Percentiles rank a stretch among this genome's conserved stretches.
Evolutionary conservation across 2,797 vertebrate species (phyloP).

Genomic region (Bovichtus variegatus): DNA sequence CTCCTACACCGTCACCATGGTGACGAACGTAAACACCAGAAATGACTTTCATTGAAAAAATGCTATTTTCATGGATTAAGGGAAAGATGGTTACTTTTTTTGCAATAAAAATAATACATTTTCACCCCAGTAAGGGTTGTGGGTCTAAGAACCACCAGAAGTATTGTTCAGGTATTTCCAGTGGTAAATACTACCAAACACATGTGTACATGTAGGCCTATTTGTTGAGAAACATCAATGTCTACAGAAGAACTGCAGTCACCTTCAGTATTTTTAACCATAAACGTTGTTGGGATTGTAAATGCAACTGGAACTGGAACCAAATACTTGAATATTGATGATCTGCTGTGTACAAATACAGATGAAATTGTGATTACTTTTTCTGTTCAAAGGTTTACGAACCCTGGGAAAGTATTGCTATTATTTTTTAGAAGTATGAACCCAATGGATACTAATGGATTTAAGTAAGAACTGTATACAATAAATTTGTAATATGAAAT

Average conservation of each 20-base stretch:
- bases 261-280: background rate
- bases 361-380: too few species aligned
- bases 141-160: too few species aligned
- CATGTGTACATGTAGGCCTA: background rate
- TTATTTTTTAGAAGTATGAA: background rate
- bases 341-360: background rate
- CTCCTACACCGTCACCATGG: constrained; percentile 77
- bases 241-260: background rate
- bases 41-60: constrained; percentile 59
- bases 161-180: background rate
- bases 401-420: background rate
- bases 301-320: background rate
- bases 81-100: constrained; percentile 8
- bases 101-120: background rate
- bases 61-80: background rate
- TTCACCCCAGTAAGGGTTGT: background rate
- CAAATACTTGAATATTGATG: background rate
- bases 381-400: too few species aligned
- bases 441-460: background rate
- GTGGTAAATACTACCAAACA: background rate
- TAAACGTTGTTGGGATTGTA: background rate
- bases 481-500: background rate
- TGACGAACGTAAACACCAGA: constrained; percentile 83
- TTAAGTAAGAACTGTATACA: background rate
- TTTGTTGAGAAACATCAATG: background rate